Percentiles rank a stretch among this genome's conserved stretches.
Conservation (phyloP, 2,797 vertebrate species). For the Phalanger gymnotis region DNA sequence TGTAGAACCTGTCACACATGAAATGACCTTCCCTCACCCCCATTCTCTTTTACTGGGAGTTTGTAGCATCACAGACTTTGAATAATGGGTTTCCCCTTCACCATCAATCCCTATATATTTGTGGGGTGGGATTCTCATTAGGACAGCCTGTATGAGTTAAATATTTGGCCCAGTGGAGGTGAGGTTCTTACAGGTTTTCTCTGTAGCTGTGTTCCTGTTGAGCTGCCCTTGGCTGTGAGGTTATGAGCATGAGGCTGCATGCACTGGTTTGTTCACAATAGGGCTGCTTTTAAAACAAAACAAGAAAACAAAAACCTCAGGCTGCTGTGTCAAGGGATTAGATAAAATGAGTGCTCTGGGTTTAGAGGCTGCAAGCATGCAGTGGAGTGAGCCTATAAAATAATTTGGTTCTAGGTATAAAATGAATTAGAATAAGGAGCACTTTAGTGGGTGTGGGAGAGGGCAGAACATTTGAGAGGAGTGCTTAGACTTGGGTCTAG, state of each 20-base stretch:
- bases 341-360: not conserved
- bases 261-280: not conserved
- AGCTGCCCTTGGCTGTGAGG: not conserved
- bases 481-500: not conserved
- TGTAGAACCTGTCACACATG: slow-evolving; percentile 49
- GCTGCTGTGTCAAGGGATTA: not conserved
- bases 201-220: not conserved
- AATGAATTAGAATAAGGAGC: not conserved
- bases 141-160: not conserved
- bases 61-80: slow-evolving; percentile 3
- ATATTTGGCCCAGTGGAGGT: not conserved
- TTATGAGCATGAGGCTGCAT: not conserved
- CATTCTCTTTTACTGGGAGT: not conserved
- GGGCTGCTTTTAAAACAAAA: not conserved
- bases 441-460: slow-evolving; percentile 7
- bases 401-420: not conserved
- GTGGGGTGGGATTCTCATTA: not conserved
- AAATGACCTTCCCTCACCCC: not conserved
- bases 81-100: not conserved
- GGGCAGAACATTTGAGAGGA: not conserved
- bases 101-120: not conserved
- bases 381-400: not conserved
- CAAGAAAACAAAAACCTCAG: not conserved
- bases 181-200: slow-evolving; percentile 9
- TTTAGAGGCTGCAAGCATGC: not conserved